Percentiles rank a stretch among this genome's conserved stretches.
Conservation (phyloP, 2,797 vertebrate genomes). For the Muscicapa striata region DNA sequence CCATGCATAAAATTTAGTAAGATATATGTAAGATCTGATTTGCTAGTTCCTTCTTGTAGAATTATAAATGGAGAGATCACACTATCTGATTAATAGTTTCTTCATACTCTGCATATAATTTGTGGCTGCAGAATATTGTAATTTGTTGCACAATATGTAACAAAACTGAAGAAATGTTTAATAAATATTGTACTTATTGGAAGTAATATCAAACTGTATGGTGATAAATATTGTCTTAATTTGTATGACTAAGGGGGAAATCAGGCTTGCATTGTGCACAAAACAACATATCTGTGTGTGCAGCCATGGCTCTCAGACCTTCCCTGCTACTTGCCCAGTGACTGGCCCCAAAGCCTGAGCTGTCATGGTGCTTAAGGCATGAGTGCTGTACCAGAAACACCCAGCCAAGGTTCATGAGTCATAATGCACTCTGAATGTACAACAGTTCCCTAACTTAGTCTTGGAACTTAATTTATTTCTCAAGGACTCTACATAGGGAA, state of each 20-base stretch:
- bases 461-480: constrained; percentile 66
- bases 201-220: constrained; percentile 90
- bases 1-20: constrained; percentile 89
- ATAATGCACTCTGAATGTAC: constrained; percentile 71
- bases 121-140: constrained; percentile 95
- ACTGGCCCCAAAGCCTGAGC: constrained; percentile 41
- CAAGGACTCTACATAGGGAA: constrained; percentile 50
- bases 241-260: constrained; percentile 83
- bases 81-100: constrained; percentile 88
- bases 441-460: constrained; percentile 52
- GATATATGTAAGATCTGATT: constrained; percentile 91
- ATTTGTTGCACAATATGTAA: constrained; percentile 98
- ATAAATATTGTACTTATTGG: constrained; percentile 98
- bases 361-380: constrained; percentile 47
- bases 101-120: constrained; percentile 92
- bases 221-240: constrained; percentile 88
- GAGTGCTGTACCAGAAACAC: constrained; percentile 31
- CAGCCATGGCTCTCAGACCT: constrained; percentile 71
- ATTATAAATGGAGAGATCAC: constrained; percentile 85
- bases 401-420: constrained; percentile 33
- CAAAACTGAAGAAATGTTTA: constrained; percentile 95
- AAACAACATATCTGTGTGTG: constrained; percentile 73
- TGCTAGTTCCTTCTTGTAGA: constrained; percentile 90
- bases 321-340: constrained; percentile 42
- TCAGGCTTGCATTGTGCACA: constrained; percentile 76